Evolutionary conservation across 2,797 vertebrate genomes (phyloP).

Genomic region (Gobionotothen gibberifrons): DNA sequence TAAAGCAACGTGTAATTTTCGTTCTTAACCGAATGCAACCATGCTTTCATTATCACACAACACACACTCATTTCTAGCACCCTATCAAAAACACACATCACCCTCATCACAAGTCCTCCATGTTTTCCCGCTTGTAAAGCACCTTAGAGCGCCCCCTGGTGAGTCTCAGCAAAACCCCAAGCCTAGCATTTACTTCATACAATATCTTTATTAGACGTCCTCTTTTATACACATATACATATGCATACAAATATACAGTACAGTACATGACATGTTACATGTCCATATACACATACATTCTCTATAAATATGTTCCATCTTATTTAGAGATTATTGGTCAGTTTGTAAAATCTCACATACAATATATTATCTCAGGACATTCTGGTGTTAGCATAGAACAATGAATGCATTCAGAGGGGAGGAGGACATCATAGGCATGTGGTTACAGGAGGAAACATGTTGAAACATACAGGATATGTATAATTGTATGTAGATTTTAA

Average conservation of each 20-base stretch:
- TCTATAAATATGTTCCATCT: slow-evolving; percentile 43
- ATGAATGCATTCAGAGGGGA: slow-evolving; percentile 65
- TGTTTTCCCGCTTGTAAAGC: not conserved
- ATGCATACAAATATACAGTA: slow-evolving; percentile 80
- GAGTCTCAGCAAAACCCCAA: slow-evolving; percentile 8
- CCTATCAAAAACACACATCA: not conserved
- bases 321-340: slow-evolving; percentile 28
- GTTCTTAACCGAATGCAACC: slow-evolving; percentile 1
- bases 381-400: slow-evolving; percentile 58
- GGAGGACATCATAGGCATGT: slow-evolving; percentile 51
- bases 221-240: slow-evolving; percentile 77
- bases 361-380: slow-evolving; percentile 35
- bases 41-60: slow-evolving; percentile 6
- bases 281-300: slow-evolving; percentile 65
- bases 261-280: slow-evolving; percentile 59
- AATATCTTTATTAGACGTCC: slow-evolving; percentile 63
- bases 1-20: not conserved
- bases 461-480: slow-evolving; percentile 16
- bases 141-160: slow-evolving; percentile 58
- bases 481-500: not conserved
- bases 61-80: not conserved
- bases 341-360: slow-evolving; percentile 46
- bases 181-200: slow-evolving; percentile 12
- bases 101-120: not conserved
- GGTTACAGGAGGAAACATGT: slow-evolving; percentile 45